Evolutionary conservation across 1,140 invertebrate genomes (phyloP).

Genomic region (Sitobion miscanthi): DNA sequence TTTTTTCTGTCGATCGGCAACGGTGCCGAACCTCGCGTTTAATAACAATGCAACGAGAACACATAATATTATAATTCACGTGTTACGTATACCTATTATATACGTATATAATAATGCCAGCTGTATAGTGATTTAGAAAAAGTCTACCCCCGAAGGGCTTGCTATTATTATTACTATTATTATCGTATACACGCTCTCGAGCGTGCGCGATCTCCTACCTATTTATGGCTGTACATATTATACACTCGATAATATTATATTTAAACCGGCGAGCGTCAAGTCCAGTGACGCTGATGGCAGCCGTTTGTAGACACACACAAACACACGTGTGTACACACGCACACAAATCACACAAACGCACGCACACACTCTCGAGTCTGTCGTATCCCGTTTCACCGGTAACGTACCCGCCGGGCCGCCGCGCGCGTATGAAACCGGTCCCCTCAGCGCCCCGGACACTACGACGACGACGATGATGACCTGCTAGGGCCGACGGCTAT

Average conservation of each 20-base stretch:
- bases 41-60: too few species aligned
- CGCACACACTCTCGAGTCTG: not conserved
- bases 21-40: too few species aligned
- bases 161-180: not conserved
- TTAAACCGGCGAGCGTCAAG: not conserved
- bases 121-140: too few species aligned
- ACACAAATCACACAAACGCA: too few species aligned
- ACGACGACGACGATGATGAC: not conserved
- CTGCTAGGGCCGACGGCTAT: not conserved
- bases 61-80: too few species aligned
- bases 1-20: too few species aligned
- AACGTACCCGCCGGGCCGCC: conserved; percentile 4
- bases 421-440: not conserved
- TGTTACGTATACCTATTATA: too few species aligned
- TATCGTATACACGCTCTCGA: not conserved
- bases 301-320: not conserved
- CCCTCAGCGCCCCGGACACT: not conserved
- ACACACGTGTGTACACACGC: too few species aligned
- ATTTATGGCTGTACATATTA: too few species aligned
- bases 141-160: not conserved
- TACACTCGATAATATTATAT: not conserved
- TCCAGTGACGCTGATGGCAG: not conserved
- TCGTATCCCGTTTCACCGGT: conserved; percentile 3
- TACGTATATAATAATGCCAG: too few species aligned
- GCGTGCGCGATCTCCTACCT: not conserved